Percentiles rank a stretch among this genome's conserved stretches.
Evolutionary conservation across 92 coral and sea anemone species (phyloP).

Genomic region (Heliopora coerulea): DNA sequence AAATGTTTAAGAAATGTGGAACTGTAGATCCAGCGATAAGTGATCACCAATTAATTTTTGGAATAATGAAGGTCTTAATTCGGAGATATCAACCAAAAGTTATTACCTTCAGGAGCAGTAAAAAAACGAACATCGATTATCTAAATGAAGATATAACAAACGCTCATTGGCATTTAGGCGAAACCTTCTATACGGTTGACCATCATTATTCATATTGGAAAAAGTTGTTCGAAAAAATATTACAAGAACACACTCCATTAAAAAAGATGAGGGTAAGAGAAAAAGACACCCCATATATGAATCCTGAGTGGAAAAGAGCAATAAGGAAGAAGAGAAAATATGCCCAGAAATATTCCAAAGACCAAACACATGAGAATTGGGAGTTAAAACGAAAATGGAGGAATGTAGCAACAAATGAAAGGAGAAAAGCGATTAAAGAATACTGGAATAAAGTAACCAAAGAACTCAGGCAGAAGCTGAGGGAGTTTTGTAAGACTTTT

Average conservation of each 20-base stretch:
- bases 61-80: too few species aligned
- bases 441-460: conserved; percentile 42
- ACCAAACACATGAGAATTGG: conserved; percentile 45
- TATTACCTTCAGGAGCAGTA: too few species aligned
- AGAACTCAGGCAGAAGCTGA: conserved; percentile 33
- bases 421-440: conserved; percentile 41
- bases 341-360: conserved; percentile 38
- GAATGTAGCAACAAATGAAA: conserved; percentile 29
- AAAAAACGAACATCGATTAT: too few species aligned
- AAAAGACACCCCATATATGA: conserved; percentile 57
- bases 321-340: conserved; percentile 46
- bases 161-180: too few species aligned
- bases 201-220: too few species aligned
- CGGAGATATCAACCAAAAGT: too few species aligned
- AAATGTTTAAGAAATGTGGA: too few species aligned
- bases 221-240: too few species aligned
- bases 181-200: too few species aligned
- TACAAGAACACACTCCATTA: conserved; percentile 54
- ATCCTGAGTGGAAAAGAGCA: conserved; percentile 42
- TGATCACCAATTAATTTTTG: too few species aligned
- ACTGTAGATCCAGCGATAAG: too few species aligned
- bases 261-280: conserved; percentile 63
- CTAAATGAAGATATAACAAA: too few species aligned
- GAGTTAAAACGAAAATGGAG: conserved; percentile 46
- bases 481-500: conserved; percentile 35